Percentiles rank a stretch among this genome's conserved stretches.
phyloP scores from a whole-genome alignment of 2,113 vertebrate species.

The Bubo scandiacus region DNA sequence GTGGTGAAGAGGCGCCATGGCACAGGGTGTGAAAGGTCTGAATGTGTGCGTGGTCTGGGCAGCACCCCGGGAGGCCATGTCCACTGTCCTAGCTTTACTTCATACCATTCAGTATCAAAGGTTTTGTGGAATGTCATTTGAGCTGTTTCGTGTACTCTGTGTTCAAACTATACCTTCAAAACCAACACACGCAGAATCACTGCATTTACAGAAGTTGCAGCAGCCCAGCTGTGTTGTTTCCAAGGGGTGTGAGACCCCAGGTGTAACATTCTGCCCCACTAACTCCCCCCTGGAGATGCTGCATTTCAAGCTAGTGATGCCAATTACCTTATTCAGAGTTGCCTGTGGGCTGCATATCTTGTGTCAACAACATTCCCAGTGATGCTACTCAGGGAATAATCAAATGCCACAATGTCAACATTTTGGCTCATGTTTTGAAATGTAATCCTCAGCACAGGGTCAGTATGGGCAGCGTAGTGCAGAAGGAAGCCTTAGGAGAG shows the following conservation, averaged over 20 bases:
- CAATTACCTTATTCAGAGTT: not conserved
- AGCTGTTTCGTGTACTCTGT: not conserved
- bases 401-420: not conserved
- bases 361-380: slow-evolving; percentile 12
- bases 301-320: not conserved
- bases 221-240: not conserved
- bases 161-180: not conserved
- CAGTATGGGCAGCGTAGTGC: not conserved
- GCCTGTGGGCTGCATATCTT: not conserved
- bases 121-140: not conserved
- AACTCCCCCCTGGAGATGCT: not conserved
- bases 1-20: not conserved
- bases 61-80: not conserved
- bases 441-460: not conserved
- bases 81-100: not conserved
- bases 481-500: not conserved
- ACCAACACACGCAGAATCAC: fast-evolving
- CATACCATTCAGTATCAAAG: not conserved
- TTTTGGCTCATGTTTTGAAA: slow-evolving; percentile 25
- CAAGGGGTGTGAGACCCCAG: not conserved
- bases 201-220: not conserved
- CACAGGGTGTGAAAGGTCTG: not conserved
- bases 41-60: not conserved
- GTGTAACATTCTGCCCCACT: not conserved
- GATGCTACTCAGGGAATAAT: not conserved